Evolutionary conservation across 2,797 vertebrate genomes (phyloP).

Genomic region (Anas georgica): DNA sequence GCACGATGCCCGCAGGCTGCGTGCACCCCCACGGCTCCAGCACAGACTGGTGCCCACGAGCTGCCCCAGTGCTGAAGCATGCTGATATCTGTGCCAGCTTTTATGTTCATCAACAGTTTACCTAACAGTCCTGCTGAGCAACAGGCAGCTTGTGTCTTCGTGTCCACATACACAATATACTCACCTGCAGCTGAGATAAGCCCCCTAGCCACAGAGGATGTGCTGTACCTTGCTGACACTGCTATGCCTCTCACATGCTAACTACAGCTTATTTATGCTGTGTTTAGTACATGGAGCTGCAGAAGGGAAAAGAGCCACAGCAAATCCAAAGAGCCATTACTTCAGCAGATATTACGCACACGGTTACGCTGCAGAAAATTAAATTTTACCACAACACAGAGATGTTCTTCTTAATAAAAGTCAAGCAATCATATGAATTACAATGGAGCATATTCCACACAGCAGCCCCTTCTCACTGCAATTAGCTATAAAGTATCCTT

Average conservation of each 20-base stretch:
- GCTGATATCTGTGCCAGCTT: not conserved
- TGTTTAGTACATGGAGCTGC: not conserved
- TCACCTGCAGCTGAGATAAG: not conserved
- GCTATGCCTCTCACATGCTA: not conserved
- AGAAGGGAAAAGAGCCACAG: constrained; percentile 11
- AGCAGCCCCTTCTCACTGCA: constrained; percentile 32
- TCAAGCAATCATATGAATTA: constrained; percentile 37
- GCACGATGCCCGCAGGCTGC: rapidly evolving
- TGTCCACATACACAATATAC: not conserved
- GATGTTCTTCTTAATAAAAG: constrained; percentile 44
- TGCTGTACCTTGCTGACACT: not conserved
- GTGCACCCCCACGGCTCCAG: not conserved
- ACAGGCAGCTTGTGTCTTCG: not conserved
- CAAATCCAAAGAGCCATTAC: constrained; percentile 41
- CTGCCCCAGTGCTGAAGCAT: not conserved
- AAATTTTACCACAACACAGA: constrained; percentile 37
- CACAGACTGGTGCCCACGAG: not conserved
- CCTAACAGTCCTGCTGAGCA: not conserved
- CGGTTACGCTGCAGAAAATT: constrained; percentile 24
- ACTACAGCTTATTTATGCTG: not conserved
- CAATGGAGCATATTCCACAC: not conserved
- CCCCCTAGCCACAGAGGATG: not conserved
- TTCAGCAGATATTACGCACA: not conserved
- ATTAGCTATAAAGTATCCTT: constrained; percentile 56
- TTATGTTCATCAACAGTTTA: not conserved